A percentile compares a stretch with the other conserved stretches of the same genome.
phyloP scores from a whole-genome alignment of 2,797 vertebrate genomes.

The Aulostomus chinensis region DNA sequence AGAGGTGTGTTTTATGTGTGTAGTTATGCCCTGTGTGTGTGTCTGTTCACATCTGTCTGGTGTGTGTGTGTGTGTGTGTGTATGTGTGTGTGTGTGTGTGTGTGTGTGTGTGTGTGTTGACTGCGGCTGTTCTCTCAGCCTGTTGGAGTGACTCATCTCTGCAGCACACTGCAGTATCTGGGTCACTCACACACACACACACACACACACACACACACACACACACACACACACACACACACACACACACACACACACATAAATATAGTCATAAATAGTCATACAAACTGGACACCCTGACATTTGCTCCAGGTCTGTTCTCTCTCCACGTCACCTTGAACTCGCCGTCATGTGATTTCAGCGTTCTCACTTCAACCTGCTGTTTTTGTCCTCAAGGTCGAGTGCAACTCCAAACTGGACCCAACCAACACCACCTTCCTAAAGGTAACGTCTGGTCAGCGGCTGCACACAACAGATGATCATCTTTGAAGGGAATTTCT shows the following conservation, averaged over 20 bases:
- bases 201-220: too few species aligned
- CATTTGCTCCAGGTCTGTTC: background rate
- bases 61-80: conserved; percentile 12
- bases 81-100: conserved; percentile 7
- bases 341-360: background rate
- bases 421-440: conserved; percentile 96
- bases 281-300: too few species aligned
- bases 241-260: too few species aligned
- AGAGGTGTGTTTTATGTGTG: background rate
- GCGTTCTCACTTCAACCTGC: background rate
- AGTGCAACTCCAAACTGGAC: conserved; percentile 98
- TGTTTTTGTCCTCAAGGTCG: conserved; percentile 80
- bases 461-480: background rate
- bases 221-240: too few species aligned
- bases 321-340: background rate
- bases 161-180: conserved; percentile 70
- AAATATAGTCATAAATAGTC: too few species aligned
- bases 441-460: conserved; percentile 80
- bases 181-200: conserved; percentile 50
- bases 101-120: background rate
- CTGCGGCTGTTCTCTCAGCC: conserved; percentile 22
- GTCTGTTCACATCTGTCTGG: background rate
- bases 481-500: too few species aligned
- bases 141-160: conserved; percentile 75
- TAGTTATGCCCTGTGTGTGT: background rate